Percentiles rank a stretch among this genome's conserved stretches.
Evolutionary conservation across 2,888 invertebrate genomes (phyloP).

Genomic region (Thereva unica): DNA sequence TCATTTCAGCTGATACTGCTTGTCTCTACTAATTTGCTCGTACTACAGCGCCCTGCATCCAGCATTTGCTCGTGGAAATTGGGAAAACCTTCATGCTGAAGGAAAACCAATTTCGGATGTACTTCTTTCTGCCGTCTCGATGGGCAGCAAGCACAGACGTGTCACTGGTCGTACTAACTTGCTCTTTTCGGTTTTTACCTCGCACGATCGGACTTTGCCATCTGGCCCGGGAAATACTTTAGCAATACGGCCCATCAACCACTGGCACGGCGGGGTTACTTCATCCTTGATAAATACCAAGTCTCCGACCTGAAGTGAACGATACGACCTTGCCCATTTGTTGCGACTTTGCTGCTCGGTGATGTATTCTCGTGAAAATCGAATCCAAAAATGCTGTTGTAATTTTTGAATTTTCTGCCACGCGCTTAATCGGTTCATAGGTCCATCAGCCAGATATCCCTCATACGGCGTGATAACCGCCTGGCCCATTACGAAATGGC

Average conservation of each 20-base stretch:
- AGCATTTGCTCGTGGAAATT: neutral
- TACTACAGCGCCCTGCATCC: neutral
- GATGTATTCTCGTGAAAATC: neutral
- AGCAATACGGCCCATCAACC: neutral
- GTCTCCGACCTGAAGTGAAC: neutral
- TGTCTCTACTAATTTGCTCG: too few relatives aligned
- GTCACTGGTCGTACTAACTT: neutral
- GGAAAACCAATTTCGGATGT: neutral
- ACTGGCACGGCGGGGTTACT: neutral
- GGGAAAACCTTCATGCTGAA: neutral
- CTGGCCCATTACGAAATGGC: slow-evolving; percentile 38
- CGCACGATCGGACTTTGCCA: neutral
- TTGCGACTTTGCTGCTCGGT: neutral
- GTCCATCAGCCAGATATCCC: slow-evolving; percentile 46
- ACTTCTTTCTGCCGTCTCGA: neutral
- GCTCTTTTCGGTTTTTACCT: neutral
- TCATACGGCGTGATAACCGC: slow-evolving; percentile 58
- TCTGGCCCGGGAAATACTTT: neutral
- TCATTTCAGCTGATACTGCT: too few relatives aligned
- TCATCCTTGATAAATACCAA: neutral
- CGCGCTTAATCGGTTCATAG: slow-evolving; percentile 39
- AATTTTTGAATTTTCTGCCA: slow-evolving; percentile 13
- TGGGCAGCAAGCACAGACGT: neutral
- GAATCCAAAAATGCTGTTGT: slow-evolving; percentile 7
- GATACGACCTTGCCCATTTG: slow-evolving; percentile 1